Conservation (phyloP, 2,797 vertebrate genomes). For the Pelochelys cantorii region DNA sequence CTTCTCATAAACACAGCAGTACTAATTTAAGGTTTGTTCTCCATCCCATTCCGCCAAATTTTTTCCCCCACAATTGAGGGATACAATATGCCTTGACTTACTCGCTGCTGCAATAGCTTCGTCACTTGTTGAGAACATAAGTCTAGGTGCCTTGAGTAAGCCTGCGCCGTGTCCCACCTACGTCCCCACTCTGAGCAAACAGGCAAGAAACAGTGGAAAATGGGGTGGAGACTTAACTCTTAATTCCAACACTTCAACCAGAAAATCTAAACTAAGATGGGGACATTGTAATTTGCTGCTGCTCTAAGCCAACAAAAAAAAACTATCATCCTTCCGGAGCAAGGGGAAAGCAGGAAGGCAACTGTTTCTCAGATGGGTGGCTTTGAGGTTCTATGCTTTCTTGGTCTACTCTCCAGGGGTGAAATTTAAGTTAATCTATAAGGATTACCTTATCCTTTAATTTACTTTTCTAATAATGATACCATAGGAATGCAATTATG, state of each 20-base stretch:
- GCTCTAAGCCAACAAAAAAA: background rate
- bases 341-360: background rate
- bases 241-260: background rate
- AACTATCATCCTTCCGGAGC: background rate
- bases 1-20: background rate
- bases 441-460: accelerated
- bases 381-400: accelerated
- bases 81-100: background rate
- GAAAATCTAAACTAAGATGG: background rate
- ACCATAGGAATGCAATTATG: background rate
- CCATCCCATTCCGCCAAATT: background rate
- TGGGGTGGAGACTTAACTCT: background rate
- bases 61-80: background rate
- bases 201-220: accelerated
- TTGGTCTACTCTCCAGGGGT: background rate
- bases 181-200: background rate
- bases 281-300: background rate
- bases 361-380: accelerated
- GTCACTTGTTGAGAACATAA: background rate
- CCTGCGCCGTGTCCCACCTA: accelerated
- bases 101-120: background rate
- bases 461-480: background rate
- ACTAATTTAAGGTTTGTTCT: background rate
- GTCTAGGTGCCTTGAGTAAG: background rate
- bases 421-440: background rate